A percentile compares a stretch with the other conserved stretches of the same genome.
Conservation (phyloP, 2,888 invertebrate genomes). For the Syrphus vitripennis region DNA sequence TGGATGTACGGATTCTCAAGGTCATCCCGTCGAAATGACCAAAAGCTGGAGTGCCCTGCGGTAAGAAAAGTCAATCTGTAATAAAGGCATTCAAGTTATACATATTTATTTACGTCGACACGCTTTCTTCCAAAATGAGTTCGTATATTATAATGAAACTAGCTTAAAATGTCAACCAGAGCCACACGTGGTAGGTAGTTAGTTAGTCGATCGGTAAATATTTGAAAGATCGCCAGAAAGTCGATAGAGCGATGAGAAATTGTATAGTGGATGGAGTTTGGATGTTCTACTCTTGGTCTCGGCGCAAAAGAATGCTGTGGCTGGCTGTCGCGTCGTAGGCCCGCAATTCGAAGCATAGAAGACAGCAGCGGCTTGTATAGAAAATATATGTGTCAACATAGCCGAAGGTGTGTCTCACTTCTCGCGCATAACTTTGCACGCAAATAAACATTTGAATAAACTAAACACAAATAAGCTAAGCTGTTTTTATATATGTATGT, state of each 20-base stretch:
- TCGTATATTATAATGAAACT: slow-evolving; percentile 23
- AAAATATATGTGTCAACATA: slow-evolving; percentile 65
- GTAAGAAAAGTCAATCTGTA: slow-evolving; percentile 51
- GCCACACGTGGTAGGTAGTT: slow-evolving; percentile 39
- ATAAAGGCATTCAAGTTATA: too few species aligned
- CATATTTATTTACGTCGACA: slow-evolving; percentile 6
- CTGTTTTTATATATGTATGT: background rate
- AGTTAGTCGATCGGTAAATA: slow-evolving; percentile 11
- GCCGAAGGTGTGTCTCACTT: slow-evolving; percentile 64
- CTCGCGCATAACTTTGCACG: slow-evolving; percentile 61
- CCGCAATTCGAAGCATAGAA: background rate
- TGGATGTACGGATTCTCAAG: slow-evolving; percentile 70
- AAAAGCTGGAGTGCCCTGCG: slow-evolving; percentile 72
- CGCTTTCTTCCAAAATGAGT: slow-evolving; percentile 38
- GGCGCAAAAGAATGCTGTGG: slow-evolving; percentile 9
- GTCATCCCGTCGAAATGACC: slow-evolving; percentile 68
- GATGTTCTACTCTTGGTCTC: background rate
- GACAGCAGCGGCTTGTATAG: slow-evolving; percentile 4
- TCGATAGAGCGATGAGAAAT: slow-evolving; percentile 10
- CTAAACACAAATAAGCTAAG: slow-evolving; percentile 37
- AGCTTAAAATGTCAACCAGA: slow-evolving; percentile 40
- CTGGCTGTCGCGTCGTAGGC: background rate
- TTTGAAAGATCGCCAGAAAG: slow-evolving; percentile 47
- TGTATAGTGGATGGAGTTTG: background rate
- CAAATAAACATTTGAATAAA: slow-evolving; percentile 60